Evolutionary conservation across 2,797 vertebrate genomes (phyloP), one percentile per base, ranked within the genome.

Genomic region (Etheostoma perlongum): DNA sequence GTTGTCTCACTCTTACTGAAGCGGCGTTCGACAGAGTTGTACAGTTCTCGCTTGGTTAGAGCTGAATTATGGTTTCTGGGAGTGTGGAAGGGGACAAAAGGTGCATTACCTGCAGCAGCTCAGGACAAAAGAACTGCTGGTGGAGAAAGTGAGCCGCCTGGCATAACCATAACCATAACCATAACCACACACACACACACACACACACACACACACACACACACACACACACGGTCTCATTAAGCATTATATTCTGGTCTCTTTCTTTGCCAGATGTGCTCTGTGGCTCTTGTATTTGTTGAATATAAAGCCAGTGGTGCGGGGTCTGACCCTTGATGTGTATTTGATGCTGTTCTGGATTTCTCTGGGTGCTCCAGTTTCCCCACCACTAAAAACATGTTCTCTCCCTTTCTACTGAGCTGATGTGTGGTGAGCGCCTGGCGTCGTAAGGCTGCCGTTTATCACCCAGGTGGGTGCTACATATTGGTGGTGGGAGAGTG

Each of bases 1-100:
- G 57, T 52, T 74, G 79, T 82, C 42, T 73, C 57, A 46, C 61
- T 33, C 49, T 13, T 66, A 66, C 42, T 53, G 59, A 60, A 53
- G 55, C 52, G 0, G 52, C 23, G 9, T 76, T 70, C 42, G 51
- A 78, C 75, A 74, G 68, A 74, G 69, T 15, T 42, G 78, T 72
- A n/a, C 58, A 14, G 75, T 74, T 63, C 78, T 80, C 62, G 75
- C 83, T 82, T 73, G 74, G 83, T 88, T 91, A 70, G 82, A 88
- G 74, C 64, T 62, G 81, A 73, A 88, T 90, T 81, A 81, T 40
- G 72, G 70, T 74, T 77, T 55, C 65, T 74, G 74, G 75, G 73
- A 51, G 62, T 23, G 79, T 46, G 68, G 66, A 81, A 74, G 61
- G 81, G 49, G 64, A 90, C 85, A 86, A 88, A 76, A 52, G 79